These are phyloP conservation scores for Leistus spinibarbis DNA, from an alignment of 2,888 invertebrate genomes.

Conservation along the genomic window DNA sequence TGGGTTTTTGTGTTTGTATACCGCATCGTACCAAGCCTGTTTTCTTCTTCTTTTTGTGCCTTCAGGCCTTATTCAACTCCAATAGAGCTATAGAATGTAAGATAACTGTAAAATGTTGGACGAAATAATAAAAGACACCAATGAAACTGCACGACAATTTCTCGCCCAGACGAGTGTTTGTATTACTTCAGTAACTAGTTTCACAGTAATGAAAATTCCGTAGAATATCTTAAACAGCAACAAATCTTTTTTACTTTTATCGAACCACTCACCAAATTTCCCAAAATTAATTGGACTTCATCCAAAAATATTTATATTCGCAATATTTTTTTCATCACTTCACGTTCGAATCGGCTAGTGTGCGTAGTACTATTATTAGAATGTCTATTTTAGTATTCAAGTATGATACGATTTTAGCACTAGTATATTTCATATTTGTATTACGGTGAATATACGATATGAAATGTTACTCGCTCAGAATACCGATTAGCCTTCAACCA, in stretches of 20 bases:
- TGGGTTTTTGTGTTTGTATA: conserved; percentile 35
- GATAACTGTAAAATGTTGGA: neutral
- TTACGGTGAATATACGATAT: neutral
- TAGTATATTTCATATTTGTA: neutral
- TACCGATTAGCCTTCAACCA: conserved; percentile 1
- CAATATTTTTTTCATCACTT: no score
- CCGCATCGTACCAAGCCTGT: neutral
- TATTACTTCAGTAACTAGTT: neutral
- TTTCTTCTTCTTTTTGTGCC: neutral
- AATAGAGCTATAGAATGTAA: neutral
- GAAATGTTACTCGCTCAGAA: neutral
- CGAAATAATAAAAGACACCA: neutral
- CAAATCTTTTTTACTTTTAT: no score
- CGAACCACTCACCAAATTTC: no score
- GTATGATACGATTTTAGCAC: neutral
- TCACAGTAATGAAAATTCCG: neutral
- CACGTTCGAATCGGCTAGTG: neutral
- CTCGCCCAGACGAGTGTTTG: neutral
- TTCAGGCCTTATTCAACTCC: neutral
- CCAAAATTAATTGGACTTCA: no score
- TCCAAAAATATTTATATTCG: no score
- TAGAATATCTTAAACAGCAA: no score
- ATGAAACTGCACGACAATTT: neutral
- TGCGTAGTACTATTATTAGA: neutral
- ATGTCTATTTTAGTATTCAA: neutral